Percentiles rank a stretch among this genome's conserved stretches.
phyloP scores from a whole-genome alignment of 2,113 vertebrate species.

The Phaethon lepturus region DNA sequence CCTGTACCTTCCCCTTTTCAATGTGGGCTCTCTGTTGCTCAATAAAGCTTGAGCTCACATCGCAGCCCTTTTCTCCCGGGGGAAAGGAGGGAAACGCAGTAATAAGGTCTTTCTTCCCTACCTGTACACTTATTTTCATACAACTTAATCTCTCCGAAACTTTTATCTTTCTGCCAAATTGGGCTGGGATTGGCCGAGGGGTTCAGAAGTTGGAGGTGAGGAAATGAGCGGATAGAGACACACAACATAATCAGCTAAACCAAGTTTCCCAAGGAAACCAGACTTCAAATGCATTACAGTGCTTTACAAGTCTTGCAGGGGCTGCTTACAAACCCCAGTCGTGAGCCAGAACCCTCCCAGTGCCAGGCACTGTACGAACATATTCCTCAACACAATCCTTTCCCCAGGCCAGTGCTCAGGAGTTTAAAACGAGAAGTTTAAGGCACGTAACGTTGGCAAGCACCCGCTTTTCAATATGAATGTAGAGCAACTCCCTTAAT shows the following conservation, averaged over 20 bases:
- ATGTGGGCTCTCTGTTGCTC: neutral
- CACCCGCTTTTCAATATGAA: slow-evolving; percentile 36
- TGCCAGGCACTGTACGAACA: slow-evolving; percentile 54
- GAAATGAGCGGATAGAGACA: neutral
- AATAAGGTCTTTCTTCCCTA: neutral
- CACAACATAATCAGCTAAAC: neutral
- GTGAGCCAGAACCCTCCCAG: slow-evolving; percentile 40
- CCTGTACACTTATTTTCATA: slow-evolving; percentile 50
- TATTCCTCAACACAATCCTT: slow-evolving; percentile 53
- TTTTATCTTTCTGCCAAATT: slow-evolving; percentile 60
- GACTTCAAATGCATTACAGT: neutral
- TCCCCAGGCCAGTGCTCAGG: slow-evolving; percentile 41
- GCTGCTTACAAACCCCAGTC: slow-evolving; percentile 38
- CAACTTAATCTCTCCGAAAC: slow-evolving; percentile 16
- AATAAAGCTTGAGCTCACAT: neutral
- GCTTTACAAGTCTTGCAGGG: slow-evolving; percentile 22
- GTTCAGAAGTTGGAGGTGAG: slow-evolving; percentile 17
- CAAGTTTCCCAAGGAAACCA: slow-evolving; percentile 48
- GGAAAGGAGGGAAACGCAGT: neutral
- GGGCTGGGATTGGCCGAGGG: slow-evolving; percentile 13
- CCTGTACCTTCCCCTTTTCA: neutral
- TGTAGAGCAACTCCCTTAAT: slow-evolving; percentile 55
- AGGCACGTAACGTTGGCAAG: slow-evolving; percentile 24
- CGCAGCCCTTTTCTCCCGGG: neutral
- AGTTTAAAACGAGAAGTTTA: neutral